Conservation (phyloP, 1,140 invertebrate genomes). For the Nephila pilipes region DNA sequence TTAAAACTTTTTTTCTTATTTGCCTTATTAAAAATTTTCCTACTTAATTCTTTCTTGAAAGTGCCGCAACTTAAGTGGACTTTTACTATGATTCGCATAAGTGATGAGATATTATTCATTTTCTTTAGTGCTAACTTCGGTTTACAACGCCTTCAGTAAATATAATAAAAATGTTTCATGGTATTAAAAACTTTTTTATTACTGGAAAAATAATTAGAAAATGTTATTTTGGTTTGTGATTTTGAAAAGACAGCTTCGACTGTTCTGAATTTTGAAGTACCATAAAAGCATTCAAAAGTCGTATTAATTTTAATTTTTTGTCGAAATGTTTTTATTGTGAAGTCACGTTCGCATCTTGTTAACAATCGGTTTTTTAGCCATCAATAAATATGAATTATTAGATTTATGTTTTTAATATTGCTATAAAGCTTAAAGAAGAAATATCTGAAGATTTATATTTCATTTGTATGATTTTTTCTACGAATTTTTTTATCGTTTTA, state of each 20-base stretch:
- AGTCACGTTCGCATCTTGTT: not conserved
- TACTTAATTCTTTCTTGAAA: too few species aligned
- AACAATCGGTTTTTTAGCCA: too few species aligned
- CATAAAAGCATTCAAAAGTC: not conserved
- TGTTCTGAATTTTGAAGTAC: not conserved
- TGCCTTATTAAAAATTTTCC: too few species aligned
- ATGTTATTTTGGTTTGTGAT: not conserved
- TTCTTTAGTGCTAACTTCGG: not conserved
- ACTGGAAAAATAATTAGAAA: not conserved
- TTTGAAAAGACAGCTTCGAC: not conserved
- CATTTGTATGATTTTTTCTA: too few species aligned
- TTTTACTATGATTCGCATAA: not conserved
- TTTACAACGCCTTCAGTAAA: not conserved
- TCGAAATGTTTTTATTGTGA: not conserved
- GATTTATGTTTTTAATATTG: too few species aligned
- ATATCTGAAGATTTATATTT: too few species aligned
- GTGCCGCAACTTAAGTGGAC: too few species aligned
- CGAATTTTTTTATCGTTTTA: too few species aligned
- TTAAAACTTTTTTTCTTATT: too few species aligned
- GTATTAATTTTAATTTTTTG: slow-evolving; percentile 6
- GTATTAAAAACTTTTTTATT: slow-evolving; percentile 26
- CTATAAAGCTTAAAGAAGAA: too few species aligned
- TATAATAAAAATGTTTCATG: not conserved
- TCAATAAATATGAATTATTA: too few species aligned
- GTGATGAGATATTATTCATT: not conserved